Conservation (phyloP, 2,888 invertebrate species). For the Drosophila nigritarsus region DNA sequence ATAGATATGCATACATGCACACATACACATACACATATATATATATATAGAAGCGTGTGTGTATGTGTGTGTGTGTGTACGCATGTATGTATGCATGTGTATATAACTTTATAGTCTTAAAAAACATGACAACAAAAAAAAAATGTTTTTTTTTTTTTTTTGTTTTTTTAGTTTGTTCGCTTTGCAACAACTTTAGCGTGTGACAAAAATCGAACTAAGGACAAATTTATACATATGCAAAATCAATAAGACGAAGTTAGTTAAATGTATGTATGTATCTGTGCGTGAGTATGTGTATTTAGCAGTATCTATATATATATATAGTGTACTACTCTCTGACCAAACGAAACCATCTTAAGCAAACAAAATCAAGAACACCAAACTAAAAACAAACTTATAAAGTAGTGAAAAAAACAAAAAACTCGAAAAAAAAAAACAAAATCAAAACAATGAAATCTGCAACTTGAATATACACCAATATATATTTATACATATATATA, state of each 20-base stretch:
- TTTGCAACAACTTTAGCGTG: slow-evolving; percentile 40
- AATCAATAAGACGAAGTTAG: slow-evolving; percentile 11
- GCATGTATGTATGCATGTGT: slow-evolving; percentile 5
- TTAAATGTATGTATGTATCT: slow-evolving; percentile 5
- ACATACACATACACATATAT: background rate
- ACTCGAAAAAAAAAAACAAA: background rate
- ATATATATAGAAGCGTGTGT: background rate
- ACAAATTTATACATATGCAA: slow-evolving; percentile 28
- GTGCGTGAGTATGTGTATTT: slow-evolving; percentile 3
- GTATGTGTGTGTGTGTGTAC: background rate
- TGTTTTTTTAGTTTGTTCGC: background rate
- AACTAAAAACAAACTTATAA: slow-evolving; percentile 1
- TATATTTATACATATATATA: background rate
- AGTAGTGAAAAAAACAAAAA: background rate
- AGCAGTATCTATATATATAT: background rate
- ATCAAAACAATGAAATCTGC: background rate
- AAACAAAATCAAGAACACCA: slow-evolving; percentile 5
- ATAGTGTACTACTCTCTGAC: slow-evolving; percentile 35
- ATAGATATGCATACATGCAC: slow-evolving; percentile 6
- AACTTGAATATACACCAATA: background rate
- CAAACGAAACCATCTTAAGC: slow-evolving; percentile 38
- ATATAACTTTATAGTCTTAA: slow-evolving; percentile 23
- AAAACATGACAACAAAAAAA: slow-evolving; percentile 13
- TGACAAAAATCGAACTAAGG: slow-evolving; percentile 28
- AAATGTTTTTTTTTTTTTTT: slow-evolving; percentile 5